Conservation (phyloP, 1,140 invertebrate species). For the Drosophila aff. region DNA sequence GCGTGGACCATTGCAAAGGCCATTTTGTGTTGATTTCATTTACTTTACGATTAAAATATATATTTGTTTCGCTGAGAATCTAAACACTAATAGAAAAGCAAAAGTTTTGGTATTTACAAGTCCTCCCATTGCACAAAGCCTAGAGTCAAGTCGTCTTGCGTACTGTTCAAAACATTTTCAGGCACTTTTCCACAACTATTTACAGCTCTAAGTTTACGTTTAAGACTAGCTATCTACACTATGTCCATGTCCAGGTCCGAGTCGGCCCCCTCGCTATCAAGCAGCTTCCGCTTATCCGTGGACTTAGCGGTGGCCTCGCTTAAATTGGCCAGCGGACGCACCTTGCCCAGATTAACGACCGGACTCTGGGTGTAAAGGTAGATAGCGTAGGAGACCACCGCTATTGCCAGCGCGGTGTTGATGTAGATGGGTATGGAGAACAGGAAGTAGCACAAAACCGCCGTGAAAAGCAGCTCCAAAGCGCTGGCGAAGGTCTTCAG, state of each 20-base stretch:
- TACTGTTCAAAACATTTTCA: conserved; percentile 51
- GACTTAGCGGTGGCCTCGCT: conserved; percentile 45
- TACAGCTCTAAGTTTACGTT: conserved; percentile 31
- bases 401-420: conserved; percentile 93
- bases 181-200: conserved; percentile 63
- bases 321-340: conserved; percentile 62
- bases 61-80: conserved; percentile 31
- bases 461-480: conserved; percentile 96
- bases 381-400: conserved; percentile 93
- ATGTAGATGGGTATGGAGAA: conserved; percentile 94
- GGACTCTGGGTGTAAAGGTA: conserved; percentile 96
- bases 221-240: conserved; percentile 54
- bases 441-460: conserved; percentile 94
- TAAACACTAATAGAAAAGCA: conserved; percentile 15
- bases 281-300: conserved; percentile 62
- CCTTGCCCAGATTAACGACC: conserved; percentile 87
- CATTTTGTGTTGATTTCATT: neutral
- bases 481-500: conserved; percentile 98
- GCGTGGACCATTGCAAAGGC: neutral
- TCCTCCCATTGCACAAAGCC: conserved; percentile 50
- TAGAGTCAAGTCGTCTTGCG: conserved; percentile 45
- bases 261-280: conserved; percentile 65
- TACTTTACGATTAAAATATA: conserved; percentile 17
- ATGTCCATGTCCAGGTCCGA: conserved; percentile 75
- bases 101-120: conserved; percentile 54